Base-by-base conservation (phyloP, 1,140 invertebrate species). In the Maniola jurtina region DNA sequence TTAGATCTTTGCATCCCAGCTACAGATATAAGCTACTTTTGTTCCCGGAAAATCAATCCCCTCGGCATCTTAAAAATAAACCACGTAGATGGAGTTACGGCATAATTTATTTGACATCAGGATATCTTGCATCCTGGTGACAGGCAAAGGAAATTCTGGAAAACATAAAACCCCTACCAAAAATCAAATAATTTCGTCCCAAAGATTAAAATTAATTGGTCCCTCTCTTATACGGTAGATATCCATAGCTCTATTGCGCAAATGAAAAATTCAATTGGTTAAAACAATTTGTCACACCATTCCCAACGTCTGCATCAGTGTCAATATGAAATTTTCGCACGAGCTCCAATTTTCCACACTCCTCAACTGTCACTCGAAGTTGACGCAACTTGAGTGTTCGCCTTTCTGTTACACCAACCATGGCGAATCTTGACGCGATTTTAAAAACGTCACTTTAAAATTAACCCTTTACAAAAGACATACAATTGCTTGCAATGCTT, bases 381-480 rank as follows among this genome's bases (percentile, higher is more conserved):
- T 88, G 81, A 86, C 77, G 87, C 83, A 89, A 89, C 71, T 64
- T 63, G 67, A 76, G 68, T 76, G 50, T 52, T 16, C 71, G 71
- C 36, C 72, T 72, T 74, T 81, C 55, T 54, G 55, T 70, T 48
- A 58, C 74, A 83, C 84, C 78, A 70, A 85, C 85, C 81, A 78
- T 80, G 66, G 66, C 83, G 47, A 89, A 89, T 81, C 66, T 66
- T 80, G 79, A 80, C 79, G 80, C 66, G 77, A 86, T 77, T 88
- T 87, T 86, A 76, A 87, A 89, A 84, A 73, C 72, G 72, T 81
- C 74, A 75, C 75, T 83, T 87, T 80, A 80, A 78, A 85, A 68
- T 76, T 65, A 88, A 89, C 87, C 87, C 87, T 81, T 89, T 83
- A 45, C 42, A 38, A 38, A 13, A 11, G 5, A 11, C 42, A 75